A percentile compares a stretch with the other conserved stretches of the same genome.
Conservation (phyloP, 2,113 vertebrate genomes). For the Phycodurus eques region DNA sequence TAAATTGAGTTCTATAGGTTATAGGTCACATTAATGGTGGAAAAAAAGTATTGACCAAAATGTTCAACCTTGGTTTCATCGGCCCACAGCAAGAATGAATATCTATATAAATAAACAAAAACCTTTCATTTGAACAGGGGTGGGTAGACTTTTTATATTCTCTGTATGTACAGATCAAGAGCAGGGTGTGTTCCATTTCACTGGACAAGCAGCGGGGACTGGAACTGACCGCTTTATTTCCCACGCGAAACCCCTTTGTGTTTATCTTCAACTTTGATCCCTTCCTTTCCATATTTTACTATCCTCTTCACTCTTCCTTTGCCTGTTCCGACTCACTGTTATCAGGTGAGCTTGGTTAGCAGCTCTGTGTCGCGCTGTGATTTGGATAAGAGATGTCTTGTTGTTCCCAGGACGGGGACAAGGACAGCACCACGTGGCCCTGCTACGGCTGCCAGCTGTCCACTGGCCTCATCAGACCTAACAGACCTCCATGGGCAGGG, state of each 20-base stretch:
- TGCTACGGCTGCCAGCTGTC: conserved; percentile 35
- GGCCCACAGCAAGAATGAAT: too few species aligned
- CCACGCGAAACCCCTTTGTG: conserved; percentile 30
- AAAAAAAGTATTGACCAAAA: too few species aligned
- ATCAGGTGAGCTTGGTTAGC: conserved; percentile 56
- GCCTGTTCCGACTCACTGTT: conserved; percentile 29
- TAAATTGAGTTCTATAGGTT: too few species aligned
- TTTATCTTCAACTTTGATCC: conserved; percentile 39
- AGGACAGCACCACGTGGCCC: conserved; percentile 15
- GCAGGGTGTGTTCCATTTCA: conserved; percentile 1
- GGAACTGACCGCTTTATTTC: conserved; percentile 7
- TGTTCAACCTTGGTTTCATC: too few species aligned
- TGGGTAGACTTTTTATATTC: background rate
- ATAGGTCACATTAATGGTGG: too few species aligned
- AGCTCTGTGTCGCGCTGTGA: conserved; percentile 43
- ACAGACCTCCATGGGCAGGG: conserved; percentile 2
- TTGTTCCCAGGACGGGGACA: conserved; percentile 25
- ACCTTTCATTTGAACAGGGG: background rate
- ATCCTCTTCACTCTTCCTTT: conserved; percentile 15
- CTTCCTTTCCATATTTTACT: conserved; percentile 45
- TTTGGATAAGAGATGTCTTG: conserved; percentile 56
- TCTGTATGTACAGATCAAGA: background rate
- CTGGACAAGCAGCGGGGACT: background rate
- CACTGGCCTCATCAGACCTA: conserved; percentile 25
- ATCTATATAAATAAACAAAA: background rate